Base-by-base conservation (phyloP, 2,888 invertebrate species). In the Eulithis prunata region DNA sequence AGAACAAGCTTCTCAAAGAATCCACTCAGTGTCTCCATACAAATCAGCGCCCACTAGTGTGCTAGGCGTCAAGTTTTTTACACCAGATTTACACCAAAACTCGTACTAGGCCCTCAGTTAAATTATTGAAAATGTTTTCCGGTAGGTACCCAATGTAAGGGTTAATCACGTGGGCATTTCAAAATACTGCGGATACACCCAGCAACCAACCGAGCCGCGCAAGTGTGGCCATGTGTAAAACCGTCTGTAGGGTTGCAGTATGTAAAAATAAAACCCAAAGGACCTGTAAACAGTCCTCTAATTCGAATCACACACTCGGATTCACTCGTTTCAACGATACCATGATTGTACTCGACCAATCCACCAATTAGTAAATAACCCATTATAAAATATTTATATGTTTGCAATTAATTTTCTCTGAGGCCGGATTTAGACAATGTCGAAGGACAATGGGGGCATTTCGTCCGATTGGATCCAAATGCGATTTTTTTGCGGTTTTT, bases 271-370 rank as follows among this genome's bases (percentile, higher is more conserved):
- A 66, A 78, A 76, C 79, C 75, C 73, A 72, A 78, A 78, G 79
- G 71, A 84, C 84, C 83, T 88, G 89, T 90, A 91, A 90, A 90
- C 87, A 86, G 85, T 85, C 85, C 85, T 80, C 82, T 92, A 91
- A 93, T 91, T 86, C 89, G 91, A 86, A 91, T 92, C 83, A 88
- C 82, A 91, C 91, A 88, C 88, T 71, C 78, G 84, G 84, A 86
- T 86, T 89, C 89, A 88, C 83, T 88, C 83, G 86, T 88, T 91
- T 88, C 82, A 84, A 80, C 79, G 82, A 86, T 91, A 89, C 82
- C 84, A 78, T 79, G 82, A 87, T 84, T 90, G 85, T 88, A 84
- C 82, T 81, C 66, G 46, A 61, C 64, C 63, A 54, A 61, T 67
- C 52, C 56, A 63, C 82, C 88, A 89, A 90, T 91, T 90, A 89